Conservation (phyloP, 1,140 invertebrate species). For the Proctacanthus coquilletti region DNA sequence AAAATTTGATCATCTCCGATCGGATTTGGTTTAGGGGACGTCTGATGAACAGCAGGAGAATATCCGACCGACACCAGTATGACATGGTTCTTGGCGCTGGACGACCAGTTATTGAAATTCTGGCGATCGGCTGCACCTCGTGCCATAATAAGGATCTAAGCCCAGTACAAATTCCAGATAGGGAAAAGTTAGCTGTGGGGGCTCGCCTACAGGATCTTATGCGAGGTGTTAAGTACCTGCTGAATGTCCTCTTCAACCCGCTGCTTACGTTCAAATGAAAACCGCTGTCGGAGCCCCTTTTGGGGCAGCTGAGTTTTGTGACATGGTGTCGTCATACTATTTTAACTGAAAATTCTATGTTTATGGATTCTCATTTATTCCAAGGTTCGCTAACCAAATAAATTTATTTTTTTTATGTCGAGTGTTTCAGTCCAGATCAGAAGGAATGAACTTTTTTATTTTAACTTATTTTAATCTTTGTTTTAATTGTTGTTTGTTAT, state of each 20-base stretch:
- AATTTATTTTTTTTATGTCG: too few species aligned
- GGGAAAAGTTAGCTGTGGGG: slow-evolving; percentile 28
- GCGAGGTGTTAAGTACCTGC: slow-evolving; percentile 48
- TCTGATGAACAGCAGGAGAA: slow-evolving; percentile 28
- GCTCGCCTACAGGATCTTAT: slow-evolving; percentile 40
- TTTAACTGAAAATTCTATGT: too few species aligned
- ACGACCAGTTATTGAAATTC: slow-evolving; percentile 38
- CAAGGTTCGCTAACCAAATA: too few species aligned
- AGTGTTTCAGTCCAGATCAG: too few species aligned
- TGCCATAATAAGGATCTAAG: slow-evolving; percentile 41
- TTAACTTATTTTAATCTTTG: too few species aligned
- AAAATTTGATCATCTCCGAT: slow-evolving; percentile 45
- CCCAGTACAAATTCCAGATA: slow-evolving; percentile 31
- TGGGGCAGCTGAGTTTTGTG: too few species aligned
- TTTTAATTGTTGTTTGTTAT: too few species aligned
- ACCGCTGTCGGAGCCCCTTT: too few species aligned
- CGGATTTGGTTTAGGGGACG: slow-evolving; percentile 53
- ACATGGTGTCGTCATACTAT: too few species aligned
- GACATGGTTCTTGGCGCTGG: slow-evolving; percentile 37
- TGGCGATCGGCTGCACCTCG: slow-evolving; percentile 47
- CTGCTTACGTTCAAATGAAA: slow-evolving; percentile 52
- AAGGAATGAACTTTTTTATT: too few species aligned
- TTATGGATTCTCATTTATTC: too few species aligned
- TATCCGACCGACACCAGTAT: slow-evolving; percentile 10
- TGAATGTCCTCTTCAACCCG: slow-evolving; percentile 61